Percentiles rank a stretch among this genome's conserved stretches.
Evolutionary conservation across 2,888 invertebrate species (phyloP).

Genomic region (Drosophila planitibia): DNA sequence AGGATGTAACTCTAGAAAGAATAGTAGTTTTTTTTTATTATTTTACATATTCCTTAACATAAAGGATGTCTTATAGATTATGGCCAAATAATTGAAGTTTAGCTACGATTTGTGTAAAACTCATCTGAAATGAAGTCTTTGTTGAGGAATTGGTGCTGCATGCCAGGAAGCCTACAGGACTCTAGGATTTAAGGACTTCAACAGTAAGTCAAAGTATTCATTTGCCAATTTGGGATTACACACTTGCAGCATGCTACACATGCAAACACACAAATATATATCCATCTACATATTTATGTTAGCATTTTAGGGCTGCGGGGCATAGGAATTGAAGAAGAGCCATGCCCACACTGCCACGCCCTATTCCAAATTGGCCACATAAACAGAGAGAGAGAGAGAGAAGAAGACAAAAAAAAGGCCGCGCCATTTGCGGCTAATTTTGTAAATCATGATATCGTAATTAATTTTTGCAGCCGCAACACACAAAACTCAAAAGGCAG

Average conservation of each 20-base stretch:
- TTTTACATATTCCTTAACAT: background rate
- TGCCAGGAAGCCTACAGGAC: background rate
- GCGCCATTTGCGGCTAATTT: conserved; percentile 80
- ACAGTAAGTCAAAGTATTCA: background rate
- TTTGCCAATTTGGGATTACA: background rate
- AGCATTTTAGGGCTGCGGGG: background rate
- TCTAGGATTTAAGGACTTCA: background rate
- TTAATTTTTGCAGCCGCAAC: conserved; percentile 76
- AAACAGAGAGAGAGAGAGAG: background rate
- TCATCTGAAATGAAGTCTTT: background rate
- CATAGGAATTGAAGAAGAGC: background rate
- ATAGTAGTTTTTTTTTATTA: background rate
- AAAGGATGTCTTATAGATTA: background rate
- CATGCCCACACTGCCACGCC: conserved; percentile 40
- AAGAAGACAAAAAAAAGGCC: conserved; percentile 51
- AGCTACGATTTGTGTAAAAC: background rate
- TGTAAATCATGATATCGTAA: conserved; percentile 80
- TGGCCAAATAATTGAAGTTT: background rate
- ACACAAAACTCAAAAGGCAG: conserved; percentile 47
- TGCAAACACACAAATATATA: background rate
- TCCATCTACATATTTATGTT: background rate
- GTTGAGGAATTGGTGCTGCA: background rate
- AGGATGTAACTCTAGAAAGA: background rate
- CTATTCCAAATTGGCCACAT: conserved; percentile 16
- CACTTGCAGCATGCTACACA: background rate